Percentiles rank a stretch among this genome's conserved stretches.
These are phyloP conservation scores for Drosophila robusta DNA, from an alignment of 2,888 invertebrate species.

Conservation along the genomic window DNA sequence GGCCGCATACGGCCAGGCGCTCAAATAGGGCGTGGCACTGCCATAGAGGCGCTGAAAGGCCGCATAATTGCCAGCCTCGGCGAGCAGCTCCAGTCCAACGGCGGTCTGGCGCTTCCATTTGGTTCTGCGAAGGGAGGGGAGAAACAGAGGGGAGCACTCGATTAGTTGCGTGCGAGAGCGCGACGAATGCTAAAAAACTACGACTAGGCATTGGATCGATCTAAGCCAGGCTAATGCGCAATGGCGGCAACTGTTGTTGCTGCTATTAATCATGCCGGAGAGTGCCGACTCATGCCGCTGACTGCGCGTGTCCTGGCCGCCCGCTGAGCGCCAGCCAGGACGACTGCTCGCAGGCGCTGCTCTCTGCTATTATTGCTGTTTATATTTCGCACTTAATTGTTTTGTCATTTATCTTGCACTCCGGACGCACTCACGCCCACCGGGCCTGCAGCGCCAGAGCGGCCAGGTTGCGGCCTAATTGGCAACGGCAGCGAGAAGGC, in stretches of 20 bases:
- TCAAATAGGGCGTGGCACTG: slow-evolving; percentile 88
- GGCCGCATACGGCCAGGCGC: slow-evolving; percentile 87
- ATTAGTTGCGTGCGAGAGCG: slow-evolving; percentile 35
- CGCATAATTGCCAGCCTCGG: slow-evolving; percentile 98
- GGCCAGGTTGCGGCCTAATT: slow-evolving; percentile 48
- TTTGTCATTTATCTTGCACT: slow-evolving; percentile 81
- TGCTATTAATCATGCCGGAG: slow-evolving; percentile 62
- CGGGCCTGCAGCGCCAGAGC: slow-evolving; percentile 8
- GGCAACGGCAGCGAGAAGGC: slow-evolving; percentile 42
- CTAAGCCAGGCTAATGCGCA: slow-evolving; percentile 36
- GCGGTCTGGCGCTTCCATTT: slow-evolving; percentile 99
- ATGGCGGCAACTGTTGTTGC: slow-evolving; percentile 13
- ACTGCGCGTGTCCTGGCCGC: slow-evolving; percentile 63
- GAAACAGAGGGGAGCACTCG: background rate
- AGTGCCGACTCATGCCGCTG: slow-evolving; percentile 65
- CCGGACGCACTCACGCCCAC: slow-evolving; percentile 33
- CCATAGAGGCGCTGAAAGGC: slow-evolving; percentile 98
- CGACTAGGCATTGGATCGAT: slow-evolving; percentile 9
- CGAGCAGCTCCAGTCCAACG: slow-evolving; percentile 97
- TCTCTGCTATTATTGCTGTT: slow-evolving; percentile 67
- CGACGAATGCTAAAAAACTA: slow-evolving; percentile 43
- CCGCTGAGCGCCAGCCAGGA: slow-evolving; percentile 46
- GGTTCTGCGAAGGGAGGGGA: slow-evolving; percentile 87
- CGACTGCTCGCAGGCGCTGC: slow-evolving; percentile 4
- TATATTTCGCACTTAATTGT: slow-evolving; percentile 84